These are phyloP conservation scores for Drosophila ohnishii DNA, from an alignment of 1,140 invertebrate species.

Conservation along the genomic window DNA sequence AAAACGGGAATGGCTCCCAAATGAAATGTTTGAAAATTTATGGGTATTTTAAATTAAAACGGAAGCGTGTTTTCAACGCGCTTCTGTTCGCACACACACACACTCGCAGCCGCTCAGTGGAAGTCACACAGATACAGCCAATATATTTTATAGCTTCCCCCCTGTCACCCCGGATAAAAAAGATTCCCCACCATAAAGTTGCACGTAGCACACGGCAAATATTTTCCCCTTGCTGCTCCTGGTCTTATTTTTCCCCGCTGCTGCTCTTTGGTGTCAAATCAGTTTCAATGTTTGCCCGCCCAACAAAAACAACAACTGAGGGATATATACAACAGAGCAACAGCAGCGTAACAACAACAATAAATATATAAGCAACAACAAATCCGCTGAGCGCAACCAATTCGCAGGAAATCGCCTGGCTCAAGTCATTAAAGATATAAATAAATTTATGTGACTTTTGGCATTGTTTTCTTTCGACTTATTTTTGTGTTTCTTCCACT, in stretches of 20 bases:
- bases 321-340: constrained; percentile 5
- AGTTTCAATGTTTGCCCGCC: constrained; percentile 77
- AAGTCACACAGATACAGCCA: constrained; percentile 61
- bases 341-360: constrained; percentile 30
- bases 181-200: constrained; percentile 55
- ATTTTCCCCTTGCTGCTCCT: constrained; percentile 30
- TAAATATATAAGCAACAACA: constrained; percentile 30
- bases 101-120: constrained; percentile 6
- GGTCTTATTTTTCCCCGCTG: constrained; percentile 1
- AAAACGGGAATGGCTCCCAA: constrained; percentile 82
- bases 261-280: constrained; percentile 69
- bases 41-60: constrained; percentile 83
- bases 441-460: constrained; percentile 82
- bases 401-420: constrained; percentile 73
- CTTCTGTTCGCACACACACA: constrained; percentile 39
- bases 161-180: constrained; percentile 29
- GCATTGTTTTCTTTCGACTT: constrained; percentile 50
- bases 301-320: constrained; percentile 31
- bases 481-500: neutral
- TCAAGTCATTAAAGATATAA: constrained; percentile 82
- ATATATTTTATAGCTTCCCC: constrained; percentile 75
- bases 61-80: constrained; percentile 82
- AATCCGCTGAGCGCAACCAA: constrained; percentile 57
- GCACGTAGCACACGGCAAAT: constrained; percentile 75
- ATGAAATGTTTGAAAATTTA: constrained; percentile 83